A percentile compares a stretch with the other conserved stretches of the same genome.
These are phyloP conservation scores for Sarcophaga caerulescens DNA, from an alignment of 2,888 invertebrate genomes.

Conservation along the genomic window DNA sequence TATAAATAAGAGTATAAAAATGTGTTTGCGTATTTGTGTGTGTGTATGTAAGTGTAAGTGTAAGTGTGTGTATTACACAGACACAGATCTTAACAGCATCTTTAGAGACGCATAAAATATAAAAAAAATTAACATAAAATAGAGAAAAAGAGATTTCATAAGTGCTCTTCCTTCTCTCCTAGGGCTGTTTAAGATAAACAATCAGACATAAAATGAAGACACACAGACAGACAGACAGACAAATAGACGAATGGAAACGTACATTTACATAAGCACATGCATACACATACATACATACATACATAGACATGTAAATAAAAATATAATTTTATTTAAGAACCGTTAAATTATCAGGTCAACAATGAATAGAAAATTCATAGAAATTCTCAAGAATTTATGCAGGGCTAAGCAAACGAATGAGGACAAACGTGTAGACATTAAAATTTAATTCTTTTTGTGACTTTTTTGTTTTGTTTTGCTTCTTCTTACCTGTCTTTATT, in stretches of 20 bases:
- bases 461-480: not conserved
- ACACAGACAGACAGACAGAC: not conserved
- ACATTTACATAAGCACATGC: slow-evolving; percentile 12
- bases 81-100: slow-evolving; percentile 23
- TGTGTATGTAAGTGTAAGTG: not conserved
- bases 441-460: not conserved
- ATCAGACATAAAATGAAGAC: not conserved
- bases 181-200: slow-evolving; percentile 39
- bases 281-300: slow-evolving; percentile 18
- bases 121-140: slow-evolving; percentile 54
- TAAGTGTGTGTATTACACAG: slow-evolving; percentile 4
- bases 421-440: not conserved
- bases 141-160: slow-evolving; percentile 33
- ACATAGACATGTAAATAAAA: not conserved
- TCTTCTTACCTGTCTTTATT: not conserved
- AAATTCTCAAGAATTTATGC: slow-evolving; percentile 18
- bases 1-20: slow-evolving; percentile 3
- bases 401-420: not conserved
- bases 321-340: slow-evolving; percentile 40
- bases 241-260: not conserved
- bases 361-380: slow-evolving; percentile 55
- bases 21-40: not conserved
- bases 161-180: not conserved
- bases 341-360: slow-evolving; percentile 62
- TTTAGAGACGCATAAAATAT: slow-evolving; percentile 53